Conservation (phyloP, 2,888 invertebrate species). For the Euproctis similis region DNA sequence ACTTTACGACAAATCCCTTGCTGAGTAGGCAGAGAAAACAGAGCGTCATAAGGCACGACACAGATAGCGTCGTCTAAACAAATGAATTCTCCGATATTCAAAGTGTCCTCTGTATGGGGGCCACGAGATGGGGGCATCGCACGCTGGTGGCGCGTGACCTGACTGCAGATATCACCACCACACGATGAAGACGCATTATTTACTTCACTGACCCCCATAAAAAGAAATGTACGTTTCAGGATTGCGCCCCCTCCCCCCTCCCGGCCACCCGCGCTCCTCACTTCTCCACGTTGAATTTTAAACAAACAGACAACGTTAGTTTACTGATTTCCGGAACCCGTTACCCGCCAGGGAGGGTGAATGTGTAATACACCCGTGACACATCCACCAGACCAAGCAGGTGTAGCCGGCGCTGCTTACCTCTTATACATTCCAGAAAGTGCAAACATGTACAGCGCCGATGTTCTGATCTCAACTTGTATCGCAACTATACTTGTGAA, state of each 20-base stretch:
- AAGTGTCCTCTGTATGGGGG: conserved; percentile 6
- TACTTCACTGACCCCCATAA: conserved; percentile 59
- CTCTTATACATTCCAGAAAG: neutral
- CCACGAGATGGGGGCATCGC: conserved; percentile 10
- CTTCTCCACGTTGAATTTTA: conserved; percentile 57
- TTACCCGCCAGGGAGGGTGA: conserved; percentile 19
- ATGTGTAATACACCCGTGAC: conserved; percentile 24
- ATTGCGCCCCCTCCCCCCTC: conserved; percentile 22
- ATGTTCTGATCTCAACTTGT: too few relatives aligned
- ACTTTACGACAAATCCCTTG: too few relatives aligned
- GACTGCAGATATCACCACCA: too few relatives aligned
- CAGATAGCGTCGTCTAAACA: too few relatives aligned
- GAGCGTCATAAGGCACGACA: too few relatives aligned
- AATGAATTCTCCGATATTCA: conserved; percentile 12
- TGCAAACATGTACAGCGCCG: too few relatives aligned
- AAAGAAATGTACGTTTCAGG: conserved; percentile 50
- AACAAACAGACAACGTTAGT: conserved; percentile 43
- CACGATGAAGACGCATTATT: conserved; percentile 55
- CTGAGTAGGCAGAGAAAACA: too few relatives aligned
- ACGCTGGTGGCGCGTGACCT: conserved; percentile 32
- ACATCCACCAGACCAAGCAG: conserved; percentile 2
- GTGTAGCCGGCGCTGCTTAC: too few relatives aligned
- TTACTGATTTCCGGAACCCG: conserved; percentile 39
- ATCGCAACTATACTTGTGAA: too few relatives aligned
- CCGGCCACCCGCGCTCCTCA: conserved; percentile 9